Evolutionary conservation across 1,140 invertebrate species (phyloP).

Genomic region (Pogonus chalceus): DNA sequence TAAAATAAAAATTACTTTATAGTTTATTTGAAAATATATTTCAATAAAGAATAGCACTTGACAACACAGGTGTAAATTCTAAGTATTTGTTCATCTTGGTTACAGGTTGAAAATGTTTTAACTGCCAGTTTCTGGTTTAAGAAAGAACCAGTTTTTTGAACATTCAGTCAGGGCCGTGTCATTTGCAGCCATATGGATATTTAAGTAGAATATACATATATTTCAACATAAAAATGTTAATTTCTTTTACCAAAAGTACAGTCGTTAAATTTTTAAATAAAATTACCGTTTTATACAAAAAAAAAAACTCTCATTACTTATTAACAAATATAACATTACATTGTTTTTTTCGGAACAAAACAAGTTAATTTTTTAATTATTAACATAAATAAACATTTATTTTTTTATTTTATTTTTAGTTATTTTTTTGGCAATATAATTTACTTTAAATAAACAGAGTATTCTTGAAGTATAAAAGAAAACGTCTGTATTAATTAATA

Average conservation of each 20-base stretch:
- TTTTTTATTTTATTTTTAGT: background rate
- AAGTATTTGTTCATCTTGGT: background rate
- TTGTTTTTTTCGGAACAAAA: background rate
- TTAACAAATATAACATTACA: background rate
- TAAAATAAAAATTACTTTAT: too few species aligned
- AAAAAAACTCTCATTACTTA: background rate
- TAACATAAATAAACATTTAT: background rate
- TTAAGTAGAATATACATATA: background rate
- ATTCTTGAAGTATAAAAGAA: background rate
- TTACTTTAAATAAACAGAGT: background rate
- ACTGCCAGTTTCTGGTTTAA: background rate
- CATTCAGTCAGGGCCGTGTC: background rate
- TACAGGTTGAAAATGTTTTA: background rate
- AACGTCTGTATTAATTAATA: background rate
- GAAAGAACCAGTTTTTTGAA: background rate
- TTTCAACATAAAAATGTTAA: too few species aligned
- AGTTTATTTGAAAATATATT: too few species aligned
- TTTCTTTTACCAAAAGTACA: too few species aligned
- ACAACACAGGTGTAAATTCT: background rate
- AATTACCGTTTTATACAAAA: background rate
- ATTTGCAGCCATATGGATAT: background rate
- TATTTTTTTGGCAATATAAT: background rate
- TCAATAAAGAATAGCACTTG: slow-evolving; percentile 11
- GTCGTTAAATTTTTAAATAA: background rate
- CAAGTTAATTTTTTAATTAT: background rate